Base-by-base conservation (phyloP, 1,140 invertebrate species). In the Theocolax elegans region DNA sequence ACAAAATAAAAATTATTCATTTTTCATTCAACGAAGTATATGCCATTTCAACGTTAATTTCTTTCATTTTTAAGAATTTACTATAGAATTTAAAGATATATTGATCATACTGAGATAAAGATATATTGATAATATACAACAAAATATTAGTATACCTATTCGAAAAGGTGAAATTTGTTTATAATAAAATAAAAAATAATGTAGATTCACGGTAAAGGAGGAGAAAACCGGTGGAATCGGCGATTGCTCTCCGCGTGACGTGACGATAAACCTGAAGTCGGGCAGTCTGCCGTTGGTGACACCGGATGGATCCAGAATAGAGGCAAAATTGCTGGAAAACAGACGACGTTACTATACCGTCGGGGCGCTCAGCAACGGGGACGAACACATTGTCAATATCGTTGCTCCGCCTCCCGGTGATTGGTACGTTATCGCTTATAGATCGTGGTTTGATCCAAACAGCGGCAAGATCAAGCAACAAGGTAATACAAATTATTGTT, bases 381-480 rank as follows among this genome's bases (percentile, higher is more conserved):
- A 78, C 59, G 81, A 86, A 73, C 82, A 87, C 42, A 83, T 82
- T 67, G 84, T 90, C 38, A 87, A 84, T 69, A 86, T 91, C 15
- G 84, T 87, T 15, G 88, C 89, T 49, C 93, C 93, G 0, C 82
- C 89, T 10, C 88, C 92, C 0, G 93, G 93, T 2, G 90, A 90
- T 75, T 95, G 93, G 92, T 95, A 91, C 84, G 91, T 90, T 1
- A 88, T 92, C 31, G 91, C 91, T 7, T 94, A 93, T 83, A 85
- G 93, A 66, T 89, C 91, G 29, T 93, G 91, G 89, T 86, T 88
- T 23, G 90, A 93, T 87, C 92, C 92, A 8, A 88, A 89, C 74
- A 87, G 87, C 27, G 88, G 90, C 68, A 89, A 89, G 73, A 92
- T 93, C 72, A 89, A 89, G 72, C 92, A 93, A 74, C 88, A 92